Evolutionary conservation across 1,140 invertebrate genomes (phyloP).

Genomic region (Euschistus heros): DNA sequence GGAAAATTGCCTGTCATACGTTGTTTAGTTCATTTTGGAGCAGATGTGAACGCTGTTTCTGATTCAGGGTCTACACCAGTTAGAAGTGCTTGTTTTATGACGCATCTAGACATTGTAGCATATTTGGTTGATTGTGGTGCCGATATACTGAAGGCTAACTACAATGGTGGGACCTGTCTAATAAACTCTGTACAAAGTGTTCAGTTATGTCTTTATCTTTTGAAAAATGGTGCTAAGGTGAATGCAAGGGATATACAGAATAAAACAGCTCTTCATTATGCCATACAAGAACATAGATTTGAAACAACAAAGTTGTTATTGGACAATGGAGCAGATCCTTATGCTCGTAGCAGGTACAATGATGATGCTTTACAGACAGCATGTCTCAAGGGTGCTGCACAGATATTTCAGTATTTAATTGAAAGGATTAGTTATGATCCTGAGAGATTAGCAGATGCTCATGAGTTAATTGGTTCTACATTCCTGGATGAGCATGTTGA

Average conservation of each 20-base stretch:
- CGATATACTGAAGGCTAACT: conserved; percentile 75
- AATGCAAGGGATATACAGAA: conserved; percentile 82
- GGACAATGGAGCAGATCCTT: conserved; percentile 66
- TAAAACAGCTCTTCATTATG: conserved; percentile 88
- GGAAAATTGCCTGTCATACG: conserved; percentile 67
- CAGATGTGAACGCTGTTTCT: conserved; percentile 71
- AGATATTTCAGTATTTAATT: conserved; percentile 68
- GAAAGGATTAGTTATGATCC: conserved; percentile 48
- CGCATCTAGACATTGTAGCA: conserved; percentile 61
- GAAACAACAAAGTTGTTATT: conserved; percentile 76
- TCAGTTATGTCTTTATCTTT: conserved; percentile 66
- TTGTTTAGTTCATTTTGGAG: conserved; percentile 65
- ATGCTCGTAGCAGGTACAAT: conserved; percentile 63
- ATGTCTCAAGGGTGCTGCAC: conserved; percentile 73
- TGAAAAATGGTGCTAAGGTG: conserved; percentile 64
- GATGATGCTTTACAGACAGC: conserved; percentile 87
- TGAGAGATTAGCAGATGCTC: conserved; percentile 64
- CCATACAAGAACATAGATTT: conserved; percentile 58
- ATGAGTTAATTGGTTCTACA: conserved; percentile 74
- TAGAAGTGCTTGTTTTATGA: conserved; percentile 87
- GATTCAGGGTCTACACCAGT: conserved; percentile 83
- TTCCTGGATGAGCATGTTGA: conserved; percentile 75
- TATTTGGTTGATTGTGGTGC: conserved; percentile 75
- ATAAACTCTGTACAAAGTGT: conserved; percentile 87
- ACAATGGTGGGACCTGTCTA: conserved; percentile 85